Percentiles rank a stretch among this genome's conserved stretches.
These are phyloP conservation scores for Lymantria dispar DNA, from an alignment of 2,888 invertebrate genomes.

Conservation along the genomic window DNA sequence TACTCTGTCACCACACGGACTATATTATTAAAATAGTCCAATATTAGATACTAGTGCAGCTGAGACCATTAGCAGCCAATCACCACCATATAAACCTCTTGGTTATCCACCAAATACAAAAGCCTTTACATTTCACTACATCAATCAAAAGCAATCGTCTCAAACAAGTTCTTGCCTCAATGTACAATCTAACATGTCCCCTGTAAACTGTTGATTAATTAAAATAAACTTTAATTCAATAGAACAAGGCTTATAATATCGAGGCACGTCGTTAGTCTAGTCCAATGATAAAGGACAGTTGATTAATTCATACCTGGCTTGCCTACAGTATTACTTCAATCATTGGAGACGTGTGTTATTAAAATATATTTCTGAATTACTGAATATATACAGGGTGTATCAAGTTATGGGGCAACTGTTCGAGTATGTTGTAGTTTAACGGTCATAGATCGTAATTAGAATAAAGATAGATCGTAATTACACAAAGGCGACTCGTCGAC, in stretches of 20 bases:
- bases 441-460: too few relatives aligned
- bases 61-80: too few relatives aligned
- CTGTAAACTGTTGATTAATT: slow-evolving; percentile 18
- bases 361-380: too few relatives aligned
- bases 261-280: slow-evolving; percentile 27
- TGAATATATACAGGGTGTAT: too few relatives aligned
- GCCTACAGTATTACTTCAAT: slow-evolving; percentile 44
- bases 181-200: slow-evolving; percentile 33
- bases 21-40: too few relatives aligned
- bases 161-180: slow-evolving; percentile 35
- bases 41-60: too few relatives aligned
- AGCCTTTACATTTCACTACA: slow-evolving; percentile 17
- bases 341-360: slow-evolving; percentile 28
- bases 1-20: too few relatives aligned
- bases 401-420: too few relatives aligned
- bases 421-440: too few relatives aligned
- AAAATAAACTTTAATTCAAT: slow-evolving; percentile 8
- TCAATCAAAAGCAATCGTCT: slow-evolving; percentile 33
- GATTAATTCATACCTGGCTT: slow-evolving; percentile 55
- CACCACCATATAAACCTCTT: too few relatives aligned
- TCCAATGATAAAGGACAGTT: slow-evolving; percentile 42
- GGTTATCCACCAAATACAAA: background rate
- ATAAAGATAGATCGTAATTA: too few relatives aligned
- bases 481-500: too few relatives aligned
- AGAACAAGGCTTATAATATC: slow-evolving; percentile 12